Evolutionary conservation across 2,888 invertebrate species (phyloP), one percentile per base, ranked within the genome.

Genomic region (Cheilosia vernalis): DNA sequence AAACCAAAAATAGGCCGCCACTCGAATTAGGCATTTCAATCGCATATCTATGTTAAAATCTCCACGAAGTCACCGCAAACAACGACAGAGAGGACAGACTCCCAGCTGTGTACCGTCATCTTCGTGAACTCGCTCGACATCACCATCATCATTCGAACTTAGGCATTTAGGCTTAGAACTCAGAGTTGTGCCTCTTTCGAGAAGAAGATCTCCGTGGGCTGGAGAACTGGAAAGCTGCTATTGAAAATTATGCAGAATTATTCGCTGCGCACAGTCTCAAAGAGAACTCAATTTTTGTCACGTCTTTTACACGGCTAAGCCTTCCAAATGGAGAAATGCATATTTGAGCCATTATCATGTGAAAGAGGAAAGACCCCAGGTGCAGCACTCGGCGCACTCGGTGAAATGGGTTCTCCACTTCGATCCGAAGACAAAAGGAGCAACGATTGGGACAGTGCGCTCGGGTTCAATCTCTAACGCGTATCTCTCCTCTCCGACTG

Each of bases 11-110:
- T 61, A 79, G 73, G 80, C 69, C 76, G 47, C 76, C 64, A 70
- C 80, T 69, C 19, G 70, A 72, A 85, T 85, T 81, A 81, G 80
- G 55, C 70, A 81, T 61, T 72, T 76, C 76, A 70, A 77, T 67
- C 76, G 85, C 66, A 72, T 85, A 81, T 85, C 76, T 85, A 85
- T 85, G 81, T 77, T 81, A 85, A 85, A 81, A 81, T 80, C 81
- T 63, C 77, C 85, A 85, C 85, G 85, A 85, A 63, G 61, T 64
- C 33, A 47, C 17, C 19, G 13, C 51, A 66, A 51, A 60, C 24
- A 58, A 61, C 42, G 21, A 73, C 53, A 61, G 53, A 67, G 27
- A 27, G 7, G 21, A 69, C 53, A 61, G 58, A 72, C 49, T 72
- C 67, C 56, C 74, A 74, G 84, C 84, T 84, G 84, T 42, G 80